phyloP scores from a whole-genome alignment of 2,113 vertebrate genomes.

The Rhodinocichla rosea region DNA sequence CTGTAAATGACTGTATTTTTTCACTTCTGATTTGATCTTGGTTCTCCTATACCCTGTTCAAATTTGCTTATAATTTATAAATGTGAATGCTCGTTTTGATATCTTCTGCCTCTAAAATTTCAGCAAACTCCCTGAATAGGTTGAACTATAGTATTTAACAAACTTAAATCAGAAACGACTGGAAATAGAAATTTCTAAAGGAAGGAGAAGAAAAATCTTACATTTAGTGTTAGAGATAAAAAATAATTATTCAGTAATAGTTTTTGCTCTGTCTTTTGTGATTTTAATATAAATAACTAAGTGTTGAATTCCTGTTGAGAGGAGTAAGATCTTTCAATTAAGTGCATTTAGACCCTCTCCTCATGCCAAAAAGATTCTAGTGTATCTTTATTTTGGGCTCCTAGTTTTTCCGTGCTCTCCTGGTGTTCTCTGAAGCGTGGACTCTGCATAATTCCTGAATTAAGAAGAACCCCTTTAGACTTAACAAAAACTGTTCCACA shows the following conservation, averaged over 20 bases:
- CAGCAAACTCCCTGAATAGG: not conserved
- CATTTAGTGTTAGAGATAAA: not conserved
- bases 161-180: not conserved
- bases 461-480: constrained; percentile 24
- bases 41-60: not conserved
- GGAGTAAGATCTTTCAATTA: not conserved
- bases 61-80: not conserved
- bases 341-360: not conserved
- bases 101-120: not conserved
- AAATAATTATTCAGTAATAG: not conserved
- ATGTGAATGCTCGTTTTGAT: not conserved
- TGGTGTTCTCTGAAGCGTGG: not conserved
- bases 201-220: not conserved
- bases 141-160: not conserved
- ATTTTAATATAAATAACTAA: not conserved
- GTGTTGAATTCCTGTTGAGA: not conserved
- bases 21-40: not conserved
- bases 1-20: not conserved
- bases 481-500: constrained; percentile 12
- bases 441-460: constrained; percentile 12
- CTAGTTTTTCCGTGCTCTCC: not conserved
- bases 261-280: not conserved
- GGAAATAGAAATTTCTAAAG: not conserved
- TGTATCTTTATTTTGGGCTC: constrained; percentile 27
- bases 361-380: not conserved